These are phyloP conservation scores for Amiota communis DNA, from an alignment of 2,888 invertebrate genomes.

Conservation along the genomic window DNA sequence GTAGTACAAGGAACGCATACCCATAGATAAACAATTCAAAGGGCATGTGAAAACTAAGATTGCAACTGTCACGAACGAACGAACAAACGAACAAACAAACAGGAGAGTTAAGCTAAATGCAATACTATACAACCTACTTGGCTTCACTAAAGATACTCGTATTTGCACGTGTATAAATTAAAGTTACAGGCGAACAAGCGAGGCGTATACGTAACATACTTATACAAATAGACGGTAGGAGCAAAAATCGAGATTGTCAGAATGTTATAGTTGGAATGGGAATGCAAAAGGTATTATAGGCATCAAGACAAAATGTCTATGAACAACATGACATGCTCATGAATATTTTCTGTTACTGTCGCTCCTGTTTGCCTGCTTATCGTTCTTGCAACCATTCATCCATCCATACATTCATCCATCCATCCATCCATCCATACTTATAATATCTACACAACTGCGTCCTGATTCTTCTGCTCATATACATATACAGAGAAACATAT, in stretches of 20 bases:
- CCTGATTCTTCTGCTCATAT: neutral
- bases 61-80: conserved; percentile 9
- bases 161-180: conserved; percentile 27
- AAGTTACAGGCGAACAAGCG: conserved; percentile 16
- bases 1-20: neutral
- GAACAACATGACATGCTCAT: conserved; percentile 55
- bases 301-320: conserved; percentile 30
- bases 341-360: conserved; percentile 55
- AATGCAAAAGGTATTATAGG: neutral
- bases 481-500: conserved; percentile 18
- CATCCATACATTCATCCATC: too few relatives aligned
- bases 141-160: neutral
- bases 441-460: neutral
- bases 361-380: conserved; percentile 29
- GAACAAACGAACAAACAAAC: neutral
- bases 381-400: neutral
- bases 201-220: conserved; percentile 9
- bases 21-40: conserved; percentile 10
- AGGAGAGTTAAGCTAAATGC: neutral
- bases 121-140: conserved; percentile 1
- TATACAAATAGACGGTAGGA: neutral
- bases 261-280: neutral
- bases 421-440: neutral
- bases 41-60: neutral
- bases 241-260: conserved; percentile 10